Base-by-base conservation (phyloP, 2,888 invertebrate species). In the Anoplius nigerrimus region DNA sequence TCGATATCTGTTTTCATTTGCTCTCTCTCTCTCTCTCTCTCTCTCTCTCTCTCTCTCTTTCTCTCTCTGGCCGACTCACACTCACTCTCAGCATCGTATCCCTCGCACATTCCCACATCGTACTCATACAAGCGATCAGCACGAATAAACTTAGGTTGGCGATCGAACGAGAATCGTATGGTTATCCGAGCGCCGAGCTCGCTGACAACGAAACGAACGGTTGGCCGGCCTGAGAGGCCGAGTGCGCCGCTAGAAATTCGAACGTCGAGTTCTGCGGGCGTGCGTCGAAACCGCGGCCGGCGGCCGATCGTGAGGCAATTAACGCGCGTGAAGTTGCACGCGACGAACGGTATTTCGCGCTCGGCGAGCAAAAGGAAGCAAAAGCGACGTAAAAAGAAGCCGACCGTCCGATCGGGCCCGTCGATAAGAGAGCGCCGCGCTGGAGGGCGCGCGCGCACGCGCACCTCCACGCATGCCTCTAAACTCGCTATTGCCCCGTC, bases 221-320 rank as follows among this genome's bases (percentile, higher is more conserved):
- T 13, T 6, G 6, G 4, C 34, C 11, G 6, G 11, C 48, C n/a
- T n/a, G 48, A 5, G 4, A 2, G 11, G 16, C 3, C 1, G 16
- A 48, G 8, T 16, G 16, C 13, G n/a, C 48, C 48, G 27, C 52
- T 34, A 63, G 46, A 68, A 68, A 70, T 70, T 70, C 68, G 46
- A n/a, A 48, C 52, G 59, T 62, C 62, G n/a, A n/a, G 54, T 16
- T 46, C 43, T 11, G 45, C 16, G 53, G 20, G 27, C 22, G 59
- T 58, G 62, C 48, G 66, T 70, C 59, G 62, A 66, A 43, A 34
- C 34, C 34, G 34, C 34, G 34, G 34, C 27, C 27, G 24, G 59
- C 59, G 34, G 48, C 53, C 58, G 53, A 62, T 66, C 59, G 62
- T 62, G 55, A 66, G 62, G 60, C 70, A 71, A 71, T 71, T 71